Percentiles rank a stretch among this genome's conserved stretches.
phyloP scores from a whole-genome alignment of 2,888 invertebrate genomes.

The Microchrysa polita region DNA sequence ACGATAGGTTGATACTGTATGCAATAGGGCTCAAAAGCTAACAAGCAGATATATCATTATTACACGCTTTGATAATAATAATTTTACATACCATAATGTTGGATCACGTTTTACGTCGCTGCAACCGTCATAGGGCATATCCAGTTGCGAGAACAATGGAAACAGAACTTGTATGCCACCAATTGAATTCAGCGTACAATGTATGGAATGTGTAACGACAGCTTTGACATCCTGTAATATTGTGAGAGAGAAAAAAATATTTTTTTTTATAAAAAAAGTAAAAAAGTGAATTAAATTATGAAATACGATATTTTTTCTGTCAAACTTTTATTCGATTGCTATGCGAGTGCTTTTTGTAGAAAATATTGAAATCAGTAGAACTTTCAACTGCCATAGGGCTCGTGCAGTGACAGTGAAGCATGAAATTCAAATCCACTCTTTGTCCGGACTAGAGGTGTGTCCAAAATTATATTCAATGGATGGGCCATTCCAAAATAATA shows the following conservation, averaged over 20 bases:
- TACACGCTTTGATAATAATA: constrained; percentile 25
- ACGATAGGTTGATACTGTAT: too few relatives aligned
- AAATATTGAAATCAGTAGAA: too few relatives aligned
- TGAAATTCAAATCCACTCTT: too few relatives aligned
- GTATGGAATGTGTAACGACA: constrained; percentile 98
- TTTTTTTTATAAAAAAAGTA: constrained; percentile 4
- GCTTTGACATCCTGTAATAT: constrained; percentile 97
- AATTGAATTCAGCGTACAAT: constrained; percentile 97
- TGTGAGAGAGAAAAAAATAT: constrained; percentile 22
- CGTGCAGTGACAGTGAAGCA: too few relatives aligned
- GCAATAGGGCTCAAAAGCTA: constrained; percentile 22
- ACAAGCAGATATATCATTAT: constrained; percentile 42
- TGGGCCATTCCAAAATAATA: too few relatives aligned
- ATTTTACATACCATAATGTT: constrained; percentile 79
- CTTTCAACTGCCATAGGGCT: too few relatives aligned
- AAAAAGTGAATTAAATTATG: constrained; percentile 15
- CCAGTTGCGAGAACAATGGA: constrained; percentile 97
- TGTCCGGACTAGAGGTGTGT: too few relatives aligned
- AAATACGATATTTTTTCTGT: constrained; percentile 7
- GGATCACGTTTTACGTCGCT: constrained; percentile 87
- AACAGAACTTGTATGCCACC: constrained; percentile 98
- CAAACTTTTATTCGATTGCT: constrained; percentile 45
- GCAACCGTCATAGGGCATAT: constrained; percentile 88
- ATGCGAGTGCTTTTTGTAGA: constrained; percentile 22
- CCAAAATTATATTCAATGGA: too few relatives aligned